Base-by-base conservation (phyloP, 2,113 vertebrate genomes). In the Sardina pilchardus region DNA sequence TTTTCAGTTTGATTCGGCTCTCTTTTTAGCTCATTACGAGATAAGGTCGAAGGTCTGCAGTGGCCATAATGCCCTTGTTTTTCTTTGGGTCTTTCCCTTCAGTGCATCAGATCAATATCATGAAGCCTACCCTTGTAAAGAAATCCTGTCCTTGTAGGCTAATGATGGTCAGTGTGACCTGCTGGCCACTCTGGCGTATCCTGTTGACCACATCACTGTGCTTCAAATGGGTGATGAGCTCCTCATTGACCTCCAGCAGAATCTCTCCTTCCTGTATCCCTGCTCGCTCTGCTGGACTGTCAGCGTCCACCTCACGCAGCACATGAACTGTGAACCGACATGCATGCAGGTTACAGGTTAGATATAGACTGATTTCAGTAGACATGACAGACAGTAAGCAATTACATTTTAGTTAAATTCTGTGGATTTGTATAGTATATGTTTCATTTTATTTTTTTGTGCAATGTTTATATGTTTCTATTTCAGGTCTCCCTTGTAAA, bases 211-310 rank as follows among this genome's bases (percentile, higher is more conserved):
- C 95, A 83, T 96, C 93, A 3, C 97, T 94, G 1, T 99, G 98
- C 87, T 95, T 93, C 86, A 95, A 87, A 6, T 91, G 91, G 82
- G 97, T 96, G 2, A 97, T 92, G 4, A 92, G 95, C 59, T 97
- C 95, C 0, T 95, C 96, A 0, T 98, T 99, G 85, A 99, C 97
- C 0, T 96, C 97, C 80, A 98, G 90, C 84, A 99, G 93, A 2
- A 96, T 95, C 81, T 98, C 97, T 42, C 98, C 97, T 12, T 96
- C 96, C 91, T 87, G 94, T 97, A 99, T 97, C 86, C 97, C 96
- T 0, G 95, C 95, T 81, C 83, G 91, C 86, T 99, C 95, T 0
- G 98, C 98, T 0, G 98, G 96, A 87, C 97, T 94, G 71, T 95
- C 95, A 0, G 10, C 91, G 2, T 99, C 98, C 88, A 99, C 93